phyloP scores from a whole-genome alignment of 2,797 vertebrate genomes.

The Channallabes apus region DNA sequence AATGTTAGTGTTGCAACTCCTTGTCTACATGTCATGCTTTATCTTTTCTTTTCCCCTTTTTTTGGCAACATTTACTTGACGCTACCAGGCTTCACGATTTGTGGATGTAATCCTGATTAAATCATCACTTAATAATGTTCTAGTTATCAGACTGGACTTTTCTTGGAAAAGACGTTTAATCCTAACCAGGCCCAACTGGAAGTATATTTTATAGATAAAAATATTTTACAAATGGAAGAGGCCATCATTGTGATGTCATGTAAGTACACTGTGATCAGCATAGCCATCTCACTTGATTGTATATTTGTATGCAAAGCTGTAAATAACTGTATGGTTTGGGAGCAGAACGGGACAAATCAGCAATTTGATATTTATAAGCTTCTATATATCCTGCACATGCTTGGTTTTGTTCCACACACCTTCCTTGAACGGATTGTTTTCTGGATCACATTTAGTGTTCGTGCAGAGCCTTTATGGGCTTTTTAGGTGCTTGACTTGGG shows the following conservation, averaged over 20 bases:
- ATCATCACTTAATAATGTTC: background rate
- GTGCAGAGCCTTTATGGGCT: background rate
- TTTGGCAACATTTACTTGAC: background rate
- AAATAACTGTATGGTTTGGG: background rate
- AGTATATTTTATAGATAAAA: background rate
- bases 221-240: background rate
- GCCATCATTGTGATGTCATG: background rate
- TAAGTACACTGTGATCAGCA: background rate
- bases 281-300: background rate
- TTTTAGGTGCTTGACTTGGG: background rate
- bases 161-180: background rate
- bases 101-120: background rate
- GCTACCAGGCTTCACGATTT: background rate
- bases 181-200: background rate
- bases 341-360: background rate
- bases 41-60: background rate
- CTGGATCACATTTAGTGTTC: background rate
- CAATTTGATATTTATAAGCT: background rate
- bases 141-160: background rate
- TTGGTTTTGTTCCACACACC: background rate
- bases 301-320: background rate
- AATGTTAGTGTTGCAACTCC: background rate
- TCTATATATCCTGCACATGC: background rate
- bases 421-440: background rate
- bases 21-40: too few relatives aligned